A percentile compares a stretch with the other conserved stretches of the same genome.
Conservation (phyloP, 2,888 invertebrate species). For the Dryocosmus kuriphilus region DNA sequence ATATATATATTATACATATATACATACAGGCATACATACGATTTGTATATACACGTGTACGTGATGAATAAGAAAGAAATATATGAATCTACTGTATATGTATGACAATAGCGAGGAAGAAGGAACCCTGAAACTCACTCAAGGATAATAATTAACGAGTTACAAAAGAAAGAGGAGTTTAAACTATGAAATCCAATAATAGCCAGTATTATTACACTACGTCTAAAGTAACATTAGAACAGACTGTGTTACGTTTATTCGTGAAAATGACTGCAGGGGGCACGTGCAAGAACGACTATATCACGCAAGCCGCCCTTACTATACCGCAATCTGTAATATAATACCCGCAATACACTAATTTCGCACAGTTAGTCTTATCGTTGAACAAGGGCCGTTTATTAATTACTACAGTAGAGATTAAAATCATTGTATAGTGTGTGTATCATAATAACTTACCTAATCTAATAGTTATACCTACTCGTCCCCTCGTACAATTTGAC, state of each 20-base stretch:
- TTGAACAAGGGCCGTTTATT: slow-evolving; percentile 41
- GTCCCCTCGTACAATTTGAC: slow-evolving; percentile 16
- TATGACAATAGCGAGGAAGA: slow-evolving; percentile 35
- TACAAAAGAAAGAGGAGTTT: slow-evolving; percentile 56
- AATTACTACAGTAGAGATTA: slow-evolving; percentile 35
- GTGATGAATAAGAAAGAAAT: slow-evolving; percentile 23
- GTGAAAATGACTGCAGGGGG: slow-evolving; percentile 26
- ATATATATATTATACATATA: slow-evolving; percentile 45
- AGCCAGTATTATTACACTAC: slow-evolving; percentile 72
- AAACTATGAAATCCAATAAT: slow-evolving; percentile 63
- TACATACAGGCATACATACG: slow-evolving; percentile 41
- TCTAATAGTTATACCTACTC: slow-evolving; percentile 38
- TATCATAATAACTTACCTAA: slow-evolving; percentile 48
- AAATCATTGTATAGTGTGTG: slow-evolving; percentile 59
- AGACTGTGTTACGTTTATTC: slow-evolving; percentile 31
- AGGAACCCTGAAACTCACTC: slow-evolving; percentile 61
- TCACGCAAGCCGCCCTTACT: slow-evolving; percentile 11
- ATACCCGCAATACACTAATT: slow-evolving; percentile 39
- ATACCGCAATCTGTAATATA: slow-evolving; percentile 18
- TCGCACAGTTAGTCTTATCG: slow-evolving; percentile 65
- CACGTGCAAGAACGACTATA: slow-evolving; percentile 15
- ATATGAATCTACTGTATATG: slow-evolving; percentile 38
- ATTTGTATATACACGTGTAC: slow-evolving; percentile 46
- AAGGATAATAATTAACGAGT: slow-evolving; percentile 71
- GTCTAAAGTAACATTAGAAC: slow-evolving; percentile 51